These are phyloP conservation scores for Athetis lepigone DNA, from an alignment of 2,888 invertebrate species.

Conservation along the genomic window DNA sequence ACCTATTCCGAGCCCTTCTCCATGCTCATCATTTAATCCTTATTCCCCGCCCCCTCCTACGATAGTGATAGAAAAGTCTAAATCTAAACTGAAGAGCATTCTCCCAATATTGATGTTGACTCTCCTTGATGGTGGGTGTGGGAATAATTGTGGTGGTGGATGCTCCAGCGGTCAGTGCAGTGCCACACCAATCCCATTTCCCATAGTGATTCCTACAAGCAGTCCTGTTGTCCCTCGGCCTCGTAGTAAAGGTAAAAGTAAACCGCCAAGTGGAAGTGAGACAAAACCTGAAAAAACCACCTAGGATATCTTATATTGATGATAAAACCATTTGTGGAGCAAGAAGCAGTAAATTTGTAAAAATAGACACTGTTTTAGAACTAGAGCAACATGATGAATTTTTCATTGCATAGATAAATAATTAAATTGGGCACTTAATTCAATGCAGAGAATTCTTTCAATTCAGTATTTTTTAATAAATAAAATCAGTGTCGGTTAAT, in stretches of 20 bases:
- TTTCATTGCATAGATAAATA: slow-evolving; percentile 9
- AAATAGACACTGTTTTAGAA: background rate
- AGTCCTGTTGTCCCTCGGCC: slow-evolving; percentile 66
- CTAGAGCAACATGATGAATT: background rate
- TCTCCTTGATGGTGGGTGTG: slow-evolving; percentile 66
- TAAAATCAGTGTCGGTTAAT: too few species aligned
- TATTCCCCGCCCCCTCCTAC: slow-evolving; percentile 55
- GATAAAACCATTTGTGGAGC: background rate
- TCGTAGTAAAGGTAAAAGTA: slow-evolving; percentile 10
- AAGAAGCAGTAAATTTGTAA: background rate
- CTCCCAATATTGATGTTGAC: slow-evolving; percentile 74
- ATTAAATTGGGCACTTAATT: background rate
- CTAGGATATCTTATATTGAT: background rate
- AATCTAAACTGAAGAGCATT: slow-evolving; percentile 67
- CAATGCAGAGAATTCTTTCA: background rate
- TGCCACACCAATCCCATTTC: slow-evolving; percentile 72
- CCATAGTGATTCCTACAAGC: slow-evolving; percentile 73
- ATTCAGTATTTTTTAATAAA: background rate
- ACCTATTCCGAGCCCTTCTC: slow-evolving; percentile 24
- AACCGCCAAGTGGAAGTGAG: background rate
- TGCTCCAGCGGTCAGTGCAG: slow-evolving; percentile 63
- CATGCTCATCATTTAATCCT: slow-evolving; percentile 41
- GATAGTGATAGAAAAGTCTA: slow-evolving; percentile 70
- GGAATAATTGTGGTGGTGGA: slow-evolving; percentile 49
- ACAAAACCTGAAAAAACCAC: background rate